Evolutionary conservation across 1,140 invertebrate genomes (phyloP).

Genomic region (Vollenhovia emeryi): DNA sequence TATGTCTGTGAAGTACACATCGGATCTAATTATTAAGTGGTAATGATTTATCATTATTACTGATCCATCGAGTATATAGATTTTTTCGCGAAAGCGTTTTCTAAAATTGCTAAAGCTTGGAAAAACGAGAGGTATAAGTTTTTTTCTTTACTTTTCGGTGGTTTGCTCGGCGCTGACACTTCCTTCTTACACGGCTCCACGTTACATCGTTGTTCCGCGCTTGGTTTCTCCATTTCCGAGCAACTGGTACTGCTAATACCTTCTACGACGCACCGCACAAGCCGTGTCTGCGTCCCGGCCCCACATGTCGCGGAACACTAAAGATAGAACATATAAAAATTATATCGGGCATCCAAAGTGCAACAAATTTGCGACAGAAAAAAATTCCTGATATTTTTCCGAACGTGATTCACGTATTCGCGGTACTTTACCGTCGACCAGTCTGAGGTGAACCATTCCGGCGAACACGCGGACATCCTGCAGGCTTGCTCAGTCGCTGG

Average conservation of each 20-base stretch:
- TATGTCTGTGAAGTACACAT: background rate
- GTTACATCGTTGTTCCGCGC: constrained; percentile 70
- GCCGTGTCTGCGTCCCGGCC: constrained; percentile 85
- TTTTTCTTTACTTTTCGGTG: constrained; percentile 75
- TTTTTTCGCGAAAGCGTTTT: background rate
- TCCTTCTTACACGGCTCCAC: constrained; percentile 74
- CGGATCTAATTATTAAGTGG: background rate
- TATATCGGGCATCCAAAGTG: background rate
- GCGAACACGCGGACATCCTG: constrained; percentile 85
- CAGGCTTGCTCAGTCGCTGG: constrained; percentile 84
- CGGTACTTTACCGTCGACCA: constrained; percentile 86
- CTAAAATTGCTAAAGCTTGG: background rate
- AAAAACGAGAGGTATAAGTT: background rate
- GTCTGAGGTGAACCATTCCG: constrained; percentile 88
- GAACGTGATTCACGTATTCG: background rate
- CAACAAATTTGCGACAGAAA: background rate
- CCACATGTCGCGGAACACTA: constrained; percentile 85
- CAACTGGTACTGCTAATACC: constrained; percentile 64
- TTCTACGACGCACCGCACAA: constrained; percentile 85
- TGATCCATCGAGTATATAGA: background rate
- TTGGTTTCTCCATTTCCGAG: constrained; percentile 70
- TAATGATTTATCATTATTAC: background rate
- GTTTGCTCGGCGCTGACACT: constrained; percentile 54
- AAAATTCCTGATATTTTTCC: background rate
- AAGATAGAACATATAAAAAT: constrained; percentile 30